These are phyloP conservation scores for Luperina nickerlii DNA, from an alignment of 2,888 invertebrate genomes.

Conservation along the genomic window DNA sequence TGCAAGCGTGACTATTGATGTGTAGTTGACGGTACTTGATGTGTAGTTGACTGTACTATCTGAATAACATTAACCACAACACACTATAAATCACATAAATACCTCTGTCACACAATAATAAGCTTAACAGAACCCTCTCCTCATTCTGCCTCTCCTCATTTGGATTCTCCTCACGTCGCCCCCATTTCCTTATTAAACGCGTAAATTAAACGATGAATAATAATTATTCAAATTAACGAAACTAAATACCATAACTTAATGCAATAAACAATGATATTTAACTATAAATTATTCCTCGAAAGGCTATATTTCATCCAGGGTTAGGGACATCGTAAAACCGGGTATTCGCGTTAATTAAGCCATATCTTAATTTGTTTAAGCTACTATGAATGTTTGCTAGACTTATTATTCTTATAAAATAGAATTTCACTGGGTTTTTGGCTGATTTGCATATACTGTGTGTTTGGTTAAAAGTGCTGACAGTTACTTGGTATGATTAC, in stretches of 20 bases:
- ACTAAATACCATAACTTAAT: constrained; percentile 55
- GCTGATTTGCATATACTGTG: constrained; percentile 4
- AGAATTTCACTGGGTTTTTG: constrained; percentile 2
- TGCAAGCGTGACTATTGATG: background rate
- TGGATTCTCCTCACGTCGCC: constrained; percentile 35
- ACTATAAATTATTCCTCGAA: constrained; percentile 64
- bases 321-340: constrained; percentile 50
- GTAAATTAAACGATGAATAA: constrained; percentile 63
- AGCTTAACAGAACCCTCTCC: constrained; percentile 22
- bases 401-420: constrained; percentile 37
- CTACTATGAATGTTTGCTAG: constrained; percentile 44
- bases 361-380: constrained; percentile 61
- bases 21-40: background rate
- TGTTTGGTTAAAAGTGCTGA: background rate
- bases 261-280: constrained; percentile 65
- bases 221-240: constrained; percentile 64
- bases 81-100: background rate
- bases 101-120: background rate
- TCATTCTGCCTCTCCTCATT: constrained; percentile 31
- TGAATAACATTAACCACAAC: too few relatives aligned
- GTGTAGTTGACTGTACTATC: background rate
- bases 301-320: constrained; percentile 54
- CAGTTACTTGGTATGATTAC: background rate
- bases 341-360: constrained; percentile 61
- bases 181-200: constrained; percentile 54